A percentile compares a stretch with the other conserved stretches of the same genome.
These are phyloP conservation scores for Brienomyrus brachyistius DNA, from an alignment of 2,113 vertebrate species.

Conservation along the genomic window DNA sequence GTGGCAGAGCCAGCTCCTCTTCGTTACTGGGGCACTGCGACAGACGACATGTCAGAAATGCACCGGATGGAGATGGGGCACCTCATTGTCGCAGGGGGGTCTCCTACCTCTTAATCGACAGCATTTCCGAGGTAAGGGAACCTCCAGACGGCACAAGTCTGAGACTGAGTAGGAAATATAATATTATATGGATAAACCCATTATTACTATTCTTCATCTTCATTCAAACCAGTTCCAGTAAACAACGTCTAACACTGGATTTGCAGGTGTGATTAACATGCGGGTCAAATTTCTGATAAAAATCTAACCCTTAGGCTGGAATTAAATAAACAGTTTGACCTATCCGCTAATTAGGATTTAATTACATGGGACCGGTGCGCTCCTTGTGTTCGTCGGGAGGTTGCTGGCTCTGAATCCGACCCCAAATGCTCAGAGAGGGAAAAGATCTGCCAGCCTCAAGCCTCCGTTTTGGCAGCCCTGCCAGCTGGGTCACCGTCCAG, in stretches of 20 bases:
- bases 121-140: not conserved
- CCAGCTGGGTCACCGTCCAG: not conserved
- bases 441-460: not conserved
- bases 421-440: not conserved
- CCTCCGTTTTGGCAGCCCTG: not conserved
- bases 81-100: not conserved
- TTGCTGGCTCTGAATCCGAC: not conserved
- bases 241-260: not conserved
- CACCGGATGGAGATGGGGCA: not conserved
- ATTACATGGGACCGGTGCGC: not conserved
- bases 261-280: not conserved
- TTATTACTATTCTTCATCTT: not conserved
- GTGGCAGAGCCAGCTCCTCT: constrained; percentile 7
- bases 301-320: constrained; percentile 11
- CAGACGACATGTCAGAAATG: not conserved
- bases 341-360: constrained; percentile 3
- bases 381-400: not conserved
- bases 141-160: not conserved
- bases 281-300: constrained; percentile 3
- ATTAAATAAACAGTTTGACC: constrained; percentile 13
- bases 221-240: not conserved
- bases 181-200: not conserved
- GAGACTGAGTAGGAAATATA: not conserved
- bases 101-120: not conserved
- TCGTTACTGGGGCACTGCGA: not conserved